Percentiles rank a stretch among this genome's conserved stretches.
Conservation (phyloP, 2,797 vertebrate genomes). For the Brotula barbata region DNA sequence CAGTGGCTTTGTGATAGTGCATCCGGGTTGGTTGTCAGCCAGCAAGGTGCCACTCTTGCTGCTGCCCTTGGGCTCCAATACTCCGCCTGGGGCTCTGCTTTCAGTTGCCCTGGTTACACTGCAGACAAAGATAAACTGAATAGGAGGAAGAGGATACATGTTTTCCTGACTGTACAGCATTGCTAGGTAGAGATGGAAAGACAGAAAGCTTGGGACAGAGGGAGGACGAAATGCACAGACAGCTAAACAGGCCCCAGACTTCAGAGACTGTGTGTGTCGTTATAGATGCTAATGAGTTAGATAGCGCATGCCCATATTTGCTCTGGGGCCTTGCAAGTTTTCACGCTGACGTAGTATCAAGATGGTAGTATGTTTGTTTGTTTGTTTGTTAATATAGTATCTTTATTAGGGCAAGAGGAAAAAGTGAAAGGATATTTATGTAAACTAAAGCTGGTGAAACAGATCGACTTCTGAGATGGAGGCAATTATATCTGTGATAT, state of each 20-base stretch:
- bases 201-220: constrained; percentile 19
- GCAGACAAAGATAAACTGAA: constrained; percentile 55
- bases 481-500: constrained; percentile 3
- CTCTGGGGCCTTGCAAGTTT: background rate
- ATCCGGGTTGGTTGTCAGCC: constrained; percentile 58
- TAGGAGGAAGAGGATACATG: constrained; percentile 42
- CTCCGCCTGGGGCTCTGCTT: constrained; percentile 33
- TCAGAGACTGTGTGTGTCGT: background rate
- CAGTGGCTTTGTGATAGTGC: constrained; percentile 47
- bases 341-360: background rate
- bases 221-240: constrained; percentile 21
- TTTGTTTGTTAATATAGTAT: no score
- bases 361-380: no score
- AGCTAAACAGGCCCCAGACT: constrained; percentile 22
- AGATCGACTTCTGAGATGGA: constrained; percentile 6
- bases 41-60: constrained; percentile 45
- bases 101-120: constrained; percentile 51
- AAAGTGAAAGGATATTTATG: constrained; percentile 2
- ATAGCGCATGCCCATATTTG: constrained; percentile 3
- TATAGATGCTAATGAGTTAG: background rate
- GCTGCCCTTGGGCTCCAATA: constrained; percentile 38
- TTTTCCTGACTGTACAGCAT: constrained; percentile 51
- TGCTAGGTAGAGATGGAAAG: constrained; percentile 22
- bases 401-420: no score
- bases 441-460: constrained; percentile 35